These are phyloP conservation scores for Drosophila carrolli DNA, from an alignment of 1,140 invertebrate genomes.

Conservation along the genomic window DNA sequence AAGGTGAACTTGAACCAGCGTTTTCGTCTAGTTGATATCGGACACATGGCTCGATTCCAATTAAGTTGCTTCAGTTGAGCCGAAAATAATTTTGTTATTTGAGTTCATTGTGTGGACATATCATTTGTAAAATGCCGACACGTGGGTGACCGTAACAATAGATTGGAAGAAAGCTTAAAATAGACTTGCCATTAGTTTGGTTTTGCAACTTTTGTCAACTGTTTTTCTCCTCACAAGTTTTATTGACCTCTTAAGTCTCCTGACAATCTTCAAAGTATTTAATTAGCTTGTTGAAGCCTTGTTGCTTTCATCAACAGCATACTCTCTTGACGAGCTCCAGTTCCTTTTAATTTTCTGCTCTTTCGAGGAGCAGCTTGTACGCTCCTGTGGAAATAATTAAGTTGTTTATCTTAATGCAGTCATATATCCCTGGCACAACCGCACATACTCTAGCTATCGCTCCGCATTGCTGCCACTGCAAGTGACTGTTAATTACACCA, in stretches of 20 bases:
- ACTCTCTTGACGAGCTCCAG: constrained; percentile 24
- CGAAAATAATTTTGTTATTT: constrained; percentile 2
- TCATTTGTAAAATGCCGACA: background rate
- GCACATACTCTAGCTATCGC: background rate
- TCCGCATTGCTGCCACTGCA: constrained; percentile 34
- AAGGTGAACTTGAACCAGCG: background rate
- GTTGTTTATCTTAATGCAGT: constrained; percentile 79
- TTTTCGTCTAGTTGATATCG: background rate
- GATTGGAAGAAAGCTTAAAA: background rate
- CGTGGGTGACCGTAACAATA: background rate
- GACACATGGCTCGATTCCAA: background rate
- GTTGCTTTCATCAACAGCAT: constrained; percentile 45
- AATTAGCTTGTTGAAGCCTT: constrained; percentile 60
- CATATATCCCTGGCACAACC: constrained; percentile 49
- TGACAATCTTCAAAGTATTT: constrained; percentile 37
- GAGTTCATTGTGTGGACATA: constrained; percentile 1
- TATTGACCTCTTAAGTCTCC: constrained; percentile 7
- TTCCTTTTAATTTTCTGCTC: constrained; percentile 20
- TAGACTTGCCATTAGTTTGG: background rate
- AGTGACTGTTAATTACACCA: constrained; percentile 80
- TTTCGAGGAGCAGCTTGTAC: constrained; percentile 34
- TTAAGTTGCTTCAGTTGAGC: constrained; percentile 13
- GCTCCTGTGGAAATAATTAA: constrained; percentile 69
- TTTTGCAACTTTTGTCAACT: too few species aligned
- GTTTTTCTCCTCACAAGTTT: too few species aligned